Percentiles rank a stretch among this genome's conserved stretches.
These are phyloP conservation scores for Myotis vivesi DNA, from an alignment of 2,797 vertebrate genomes.

Conservation along the genomic window DNA sequence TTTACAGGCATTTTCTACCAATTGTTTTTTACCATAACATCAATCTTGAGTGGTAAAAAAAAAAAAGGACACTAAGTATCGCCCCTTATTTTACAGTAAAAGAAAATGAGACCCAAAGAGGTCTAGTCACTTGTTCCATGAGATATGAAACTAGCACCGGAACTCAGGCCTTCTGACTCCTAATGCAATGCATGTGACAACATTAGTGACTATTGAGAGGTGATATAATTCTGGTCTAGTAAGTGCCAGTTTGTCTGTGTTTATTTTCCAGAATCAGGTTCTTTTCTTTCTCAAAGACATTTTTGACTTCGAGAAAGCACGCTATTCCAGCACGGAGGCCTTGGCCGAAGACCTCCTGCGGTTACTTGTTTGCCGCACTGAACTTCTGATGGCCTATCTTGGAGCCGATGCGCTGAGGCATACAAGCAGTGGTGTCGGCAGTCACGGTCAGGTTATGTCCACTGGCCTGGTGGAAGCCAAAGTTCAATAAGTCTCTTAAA, in stretches of 20 bases:
- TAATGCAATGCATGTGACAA: not conserved
- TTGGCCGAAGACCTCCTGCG: constrained; percentile 92
- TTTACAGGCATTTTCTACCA: not conserved
- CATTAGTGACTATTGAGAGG: not conserved
- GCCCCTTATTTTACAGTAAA: not conserved
- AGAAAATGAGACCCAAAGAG: not conserved
- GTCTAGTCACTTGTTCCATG: not conserved
- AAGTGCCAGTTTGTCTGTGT: not conserved
- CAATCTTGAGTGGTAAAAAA: not conserved
- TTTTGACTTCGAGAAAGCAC: constrained; percentile 97
- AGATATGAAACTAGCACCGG: not conserved
- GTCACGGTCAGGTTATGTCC: constrained; percentile 79
- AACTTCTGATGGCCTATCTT: constrained; percentile 90
- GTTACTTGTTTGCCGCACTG: constrained; percentile 89
- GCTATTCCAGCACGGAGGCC: constrained; percentile 90
- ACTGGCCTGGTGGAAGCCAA: constrained; percentile 84
- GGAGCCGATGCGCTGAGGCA: constrained; percentile 85
- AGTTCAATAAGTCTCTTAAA: constrained; percentile 80
- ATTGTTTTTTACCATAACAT: not conserved
- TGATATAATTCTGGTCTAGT: not conserved
- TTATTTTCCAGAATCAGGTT: constrained; percentile 90
- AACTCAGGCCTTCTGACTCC: not conserved
- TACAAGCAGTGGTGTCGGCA: constrained; percentile 75
- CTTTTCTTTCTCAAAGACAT: constrained; percentile 96
- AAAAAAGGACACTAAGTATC: not conserved